Conservation (phyloP, 1,140 invertebrate genomes). For the Megalopta genalis region DNA sequence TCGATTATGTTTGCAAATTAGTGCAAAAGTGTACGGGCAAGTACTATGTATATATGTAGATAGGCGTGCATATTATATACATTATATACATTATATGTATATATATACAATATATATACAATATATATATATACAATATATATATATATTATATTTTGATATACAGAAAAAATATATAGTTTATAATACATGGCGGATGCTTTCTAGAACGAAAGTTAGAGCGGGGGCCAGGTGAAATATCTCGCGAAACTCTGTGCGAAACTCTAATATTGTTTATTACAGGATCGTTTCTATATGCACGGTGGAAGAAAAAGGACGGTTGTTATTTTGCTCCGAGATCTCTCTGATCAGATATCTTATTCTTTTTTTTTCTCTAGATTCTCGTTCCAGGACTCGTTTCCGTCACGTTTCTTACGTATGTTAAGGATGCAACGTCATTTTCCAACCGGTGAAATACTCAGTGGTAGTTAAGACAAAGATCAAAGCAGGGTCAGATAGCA, state of each 20-base stretch:
- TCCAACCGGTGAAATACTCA: too few relatives aligned
- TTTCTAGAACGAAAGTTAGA: constrained; percentile 8
- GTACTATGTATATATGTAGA: too few relatives aligned
- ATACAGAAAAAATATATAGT: neutral
- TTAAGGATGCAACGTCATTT: neutral
- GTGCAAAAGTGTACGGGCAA: too few relatives aligned
- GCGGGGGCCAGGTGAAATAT: neutral
- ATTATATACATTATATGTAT: constrained; percentile 1
- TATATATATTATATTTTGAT: constrained; percentile 13
- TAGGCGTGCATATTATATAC: constrained; percentile 9
- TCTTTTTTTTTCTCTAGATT: neutral
- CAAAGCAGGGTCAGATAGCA: too few relatives aligned
- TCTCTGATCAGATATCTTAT: neutral
- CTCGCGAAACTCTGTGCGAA: neutral
- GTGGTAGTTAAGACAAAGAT: too few relatives aligned
- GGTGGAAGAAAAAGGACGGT: neutral
- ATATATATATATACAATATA: neutral
- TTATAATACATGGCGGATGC: neutral
- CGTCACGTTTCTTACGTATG: too few relatives aligned
- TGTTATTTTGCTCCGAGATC: neutral
- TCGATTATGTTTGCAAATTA: too few relatives aligned
- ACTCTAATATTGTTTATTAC: constrained; percentile 13
- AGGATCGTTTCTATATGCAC: neutral
- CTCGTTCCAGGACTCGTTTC: neutral
- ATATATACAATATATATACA: neutral